Evolutionary conservation across 2,797 vertebrate genomes (phyloP), one percentile per base, ranked within the genome.

Genomic region (Onychomys torridus): DNA sequence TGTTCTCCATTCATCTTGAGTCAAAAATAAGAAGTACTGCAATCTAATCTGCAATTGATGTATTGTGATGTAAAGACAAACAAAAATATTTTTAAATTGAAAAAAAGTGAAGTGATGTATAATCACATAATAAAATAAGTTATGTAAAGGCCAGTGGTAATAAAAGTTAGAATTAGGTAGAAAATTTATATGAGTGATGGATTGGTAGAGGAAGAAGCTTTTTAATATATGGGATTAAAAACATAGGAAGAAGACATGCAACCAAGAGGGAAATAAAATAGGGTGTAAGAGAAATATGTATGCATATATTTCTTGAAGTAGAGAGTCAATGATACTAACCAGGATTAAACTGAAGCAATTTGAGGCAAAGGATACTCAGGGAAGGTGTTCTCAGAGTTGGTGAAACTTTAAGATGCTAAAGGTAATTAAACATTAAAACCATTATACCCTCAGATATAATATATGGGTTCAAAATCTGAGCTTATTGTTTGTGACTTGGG

Each of bases 81-180:
- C 67, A 32, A 52, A 89, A 79, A 32, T 87, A 79, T 55, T 96
- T 90, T 59, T 29, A 85, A 73, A 86, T n/a, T 34, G 37, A 69
- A 78, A 78, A 78, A 61, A 77, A 55, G n/a, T 17, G 1, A 52
- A 73, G 16, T 78, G 34, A n/a, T 6, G 27, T 25, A 84, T 34
- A 37, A 6, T 77, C 32, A 27, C 32, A 59, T 40, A 52, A 19
- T n/a, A 84, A 46, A 67, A 46, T 29, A n/a, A 29, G 55, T 55
- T 67, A 2, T 57, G 2, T 52, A 67, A 65, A 46, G 3, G 10
- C 37, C 57, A 14, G 1, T 37, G 17, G 29, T 55, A 87, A 67
- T 61, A 29, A 65, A 67, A 75, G 13, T 57, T 8, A 73, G 73
- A 43, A 46, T 8, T 67, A 52, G 6, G 34, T 91, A 55, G 4